A percentile compares a stretch with the other conserved stretches of the same genome.
Conservation (phyloP, 1,140 invertebrate genomes). For the Brachionus koreanus region DNA sequence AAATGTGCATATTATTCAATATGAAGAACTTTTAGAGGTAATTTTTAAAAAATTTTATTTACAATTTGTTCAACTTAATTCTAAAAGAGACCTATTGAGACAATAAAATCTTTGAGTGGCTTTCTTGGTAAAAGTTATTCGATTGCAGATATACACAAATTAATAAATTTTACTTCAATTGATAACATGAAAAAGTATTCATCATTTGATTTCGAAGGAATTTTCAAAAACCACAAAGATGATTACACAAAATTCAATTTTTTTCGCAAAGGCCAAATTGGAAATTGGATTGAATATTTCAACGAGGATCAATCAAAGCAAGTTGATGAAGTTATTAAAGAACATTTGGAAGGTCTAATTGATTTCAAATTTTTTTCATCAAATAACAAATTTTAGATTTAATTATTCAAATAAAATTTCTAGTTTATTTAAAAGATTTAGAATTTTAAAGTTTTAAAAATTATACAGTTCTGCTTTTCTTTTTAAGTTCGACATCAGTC, state of each 20-base stretch:
- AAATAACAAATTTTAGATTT: not conserved
- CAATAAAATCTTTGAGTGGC: not conserved
- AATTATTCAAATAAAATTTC: no score
- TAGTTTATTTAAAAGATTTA: no score
- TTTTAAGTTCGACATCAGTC: no score
- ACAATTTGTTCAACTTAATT: no score
- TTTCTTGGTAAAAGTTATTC: constrained; percentile 18
- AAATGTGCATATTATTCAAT: not conserved
- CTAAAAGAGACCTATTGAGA: not conserved
- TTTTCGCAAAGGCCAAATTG: constrained; percentile 31
- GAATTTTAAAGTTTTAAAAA: no score
- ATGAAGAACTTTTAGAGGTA: constrained; percentile 28
- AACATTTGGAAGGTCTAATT: not conserved
- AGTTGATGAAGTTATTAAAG: not conserved
- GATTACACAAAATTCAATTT: not conserved
- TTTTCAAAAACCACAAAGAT: not conserved
- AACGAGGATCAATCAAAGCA: not conserved
- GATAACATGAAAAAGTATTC: constrained; percentile 15
- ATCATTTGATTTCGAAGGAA: not conserved
- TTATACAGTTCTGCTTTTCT: no score
- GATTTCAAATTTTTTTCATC: constrained; percentile 22
- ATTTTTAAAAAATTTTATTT: not conserved
- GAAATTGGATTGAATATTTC: constrained; percentile 18
- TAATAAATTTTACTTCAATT: not conserved
- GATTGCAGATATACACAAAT: not conserved